Conservation (phyloP, 1,140 invertebrate genomes). For the Sesamia nonagrioides region DNA sequence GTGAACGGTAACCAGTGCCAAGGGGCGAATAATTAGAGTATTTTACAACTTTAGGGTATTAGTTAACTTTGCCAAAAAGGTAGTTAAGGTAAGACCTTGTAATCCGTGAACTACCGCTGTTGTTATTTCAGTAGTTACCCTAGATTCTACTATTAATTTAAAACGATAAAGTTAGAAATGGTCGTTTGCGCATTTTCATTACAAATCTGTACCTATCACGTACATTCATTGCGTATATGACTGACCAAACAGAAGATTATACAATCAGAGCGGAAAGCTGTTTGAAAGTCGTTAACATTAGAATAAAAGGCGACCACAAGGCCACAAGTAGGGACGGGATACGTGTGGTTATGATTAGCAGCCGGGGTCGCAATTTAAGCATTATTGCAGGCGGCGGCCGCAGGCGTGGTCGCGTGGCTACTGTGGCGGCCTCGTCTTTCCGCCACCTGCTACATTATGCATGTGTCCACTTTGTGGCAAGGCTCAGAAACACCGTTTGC, state of each 20-base stretch:
- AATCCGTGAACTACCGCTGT: not conserved
- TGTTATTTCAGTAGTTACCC: not conserved
- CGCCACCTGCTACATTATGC: slow-evolving; percentile 50
- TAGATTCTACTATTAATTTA: slow-evolving; percentile 9
- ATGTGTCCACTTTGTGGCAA: slow-evolving; percentile 33
- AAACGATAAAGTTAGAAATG: not conserved
- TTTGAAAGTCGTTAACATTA: slow-evolving; percentile 2
- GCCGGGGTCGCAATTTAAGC: not conserved
- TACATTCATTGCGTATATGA: not conserved
- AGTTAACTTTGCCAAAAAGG: slow-evolving; percentile 11
- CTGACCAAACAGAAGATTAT: slow-evolving; percentile 18
- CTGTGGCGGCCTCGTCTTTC: slow-evolving; percentile 29
- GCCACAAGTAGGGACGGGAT: not conserved
- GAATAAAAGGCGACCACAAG: not conserved
- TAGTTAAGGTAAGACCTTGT: not conserved
- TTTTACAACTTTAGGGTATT: slow-evolving; percentile 43
- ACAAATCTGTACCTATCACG: not conserved
- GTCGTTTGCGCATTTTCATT: not conserved
- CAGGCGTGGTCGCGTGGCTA: not conserved
- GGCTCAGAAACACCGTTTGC: slow-evolving; percentile 17
- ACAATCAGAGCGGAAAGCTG: not conserved
- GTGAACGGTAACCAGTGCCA: slow-evolving; percentile 38
- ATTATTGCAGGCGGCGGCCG: slow-evolving; percentile 21
- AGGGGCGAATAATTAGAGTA: slow-evolving; percentile 29
- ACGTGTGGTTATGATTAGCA: slow-evolving; percentile 15